Evolutionary conservation across 2,888 invertebrate genomes (phyloP).

Genomic region (Dione juno): DNA sequence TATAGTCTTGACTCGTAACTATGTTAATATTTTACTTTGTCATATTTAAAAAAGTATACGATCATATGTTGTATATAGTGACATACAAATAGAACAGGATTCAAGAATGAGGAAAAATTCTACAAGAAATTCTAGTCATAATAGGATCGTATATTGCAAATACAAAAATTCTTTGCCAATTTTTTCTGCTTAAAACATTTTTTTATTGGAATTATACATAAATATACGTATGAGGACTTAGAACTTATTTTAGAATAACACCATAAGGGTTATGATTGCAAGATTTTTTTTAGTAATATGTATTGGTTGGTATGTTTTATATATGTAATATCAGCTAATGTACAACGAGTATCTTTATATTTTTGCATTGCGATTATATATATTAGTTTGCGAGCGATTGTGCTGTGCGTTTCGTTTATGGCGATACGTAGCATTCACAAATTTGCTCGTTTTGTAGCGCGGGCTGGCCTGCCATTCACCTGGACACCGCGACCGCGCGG

Average conservation of each 20-base stretch:
- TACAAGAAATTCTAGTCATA: not conserved
- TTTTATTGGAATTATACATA: not conserved
- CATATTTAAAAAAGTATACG: not conserved
- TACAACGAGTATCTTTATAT: not conserved
- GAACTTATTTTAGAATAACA: not conserved
- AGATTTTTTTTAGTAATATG: not conserved
- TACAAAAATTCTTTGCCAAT: conserved; percentile 2
- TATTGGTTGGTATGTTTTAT: not conserved
- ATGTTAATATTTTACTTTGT: not conserved
- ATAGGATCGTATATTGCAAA: not conserved
- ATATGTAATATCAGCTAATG: not conserved
- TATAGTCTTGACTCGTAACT: not conserved
- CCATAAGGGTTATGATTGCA: not conserved
- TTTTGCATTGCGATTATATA: conserved; percentile 36
- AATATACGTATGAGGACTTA: not conserved
- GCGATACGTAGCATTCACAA: conserved; percentile 50
- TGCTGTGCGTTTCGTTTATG: conserved; percentile 37
- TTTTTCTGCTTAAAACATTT: conserved; percentile 7
- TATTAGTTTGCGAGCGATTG: conserved; percentile 36
- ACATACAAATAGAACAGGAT: conserved; percentile 35
- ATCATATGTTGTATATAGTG: not conserved
- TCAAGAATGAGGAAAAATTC: conserved; percentile 42
- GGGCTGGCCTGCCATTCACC: conserved; percentile 75
- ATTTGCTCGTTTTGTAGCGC: conserved; percentile 71
- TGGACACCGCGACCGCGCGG: conserved; percentile 66